Evolutionary conservation across 2,113 vertebrate species (phyloP), one percentile per base, ranked within the genome.

Genomic region (Pithys albifrons): DNA sequence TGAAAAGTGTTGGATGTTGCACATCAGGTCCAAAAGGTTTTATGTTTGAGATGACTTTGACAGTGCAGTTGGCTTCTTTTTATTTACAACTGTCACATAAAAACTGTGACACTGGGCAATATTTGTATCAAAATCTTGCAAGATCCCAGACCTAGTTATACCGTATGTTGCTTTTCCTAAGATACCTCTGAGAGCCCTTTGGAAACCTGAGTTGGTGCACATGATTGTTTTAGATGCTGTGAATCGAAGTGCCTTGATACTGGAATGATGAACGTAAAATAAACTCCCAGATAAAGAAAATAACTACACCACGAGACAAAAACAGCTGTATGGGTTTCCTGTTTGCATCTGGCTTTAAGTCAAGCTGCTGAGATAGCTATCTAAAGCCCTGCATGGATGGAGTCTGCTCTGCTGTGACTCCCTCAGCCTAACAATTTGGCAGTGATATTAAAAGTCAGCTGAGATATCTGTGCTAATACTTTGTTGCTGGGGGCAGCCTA

Each of bases 361-460:
- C 93, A 95, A 93, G 85, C 37, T 94, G 71, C 79, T 90, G 91
- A 89, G 90, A 93, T 55, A 88, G 79, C 43, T 97, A 76, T 95
- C 85, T 78, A 2, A 91, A 65, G 45, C 74, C 72, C 76, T 88
- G 35, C 76, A 39, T 76, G 57, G 62, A 88, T 87, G 66, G 45
- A 94, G n/a, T 81, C 80, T 87, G 33, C 73, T 93, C 76, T 93
- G 41, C 58, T 43, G 23, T 66, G 55, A 41, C 35, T 72, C 43
- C 49, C 62, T 86, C 79, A 86, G 46, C 35, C 43, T 85, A 84
- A 77, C 45, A 61, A 14, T 61, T 86, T 75, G 87, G 61, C 37
- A 75, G 20, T 8, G 18, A 77, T 91, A 89, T 78, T 81, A 89
- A 92, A 88, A 96, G 45, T 37, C 88, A 76, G 16, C 31, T 94